A percentile compares a stretch with the other conserved stretches of the same genome.
phyloP scores from a whole-genome alignment of 2,113 vertebrate genomes.

The Prunella himalayana region DNA sequence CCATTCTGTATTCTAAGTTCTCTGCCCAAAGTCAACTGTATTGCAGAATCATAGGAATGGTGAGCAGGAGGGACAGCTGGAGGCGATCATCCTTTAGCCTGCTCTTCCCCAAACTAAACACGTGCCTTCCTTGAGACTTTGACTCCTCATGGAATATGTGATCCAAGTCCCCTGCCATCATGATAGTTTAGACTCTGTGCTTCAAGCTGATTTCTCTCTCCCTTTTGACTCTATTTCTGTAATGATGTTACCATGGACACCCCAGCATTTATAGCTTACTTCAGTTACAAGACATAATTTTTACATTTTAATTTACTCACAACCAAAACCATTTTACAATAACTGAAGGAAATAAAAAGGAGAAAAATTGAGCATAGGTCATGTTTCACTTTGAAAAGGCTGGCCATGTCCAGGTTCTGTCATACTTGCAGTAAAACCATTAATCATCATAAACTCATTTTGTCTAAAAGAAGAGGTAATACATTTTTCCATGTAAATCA shows the following conservation, averaged over 20 bases:
- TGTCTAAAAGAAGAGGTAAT: constrained; percentile 57
- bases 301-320: background rate
- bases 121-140: background rate
- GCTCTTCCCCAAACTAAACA: background rate
- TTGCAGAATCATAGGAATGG: background rate
- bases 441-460: constrained; percentile 62
- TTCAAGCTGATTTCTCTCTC: background rate
- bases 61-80: background rate
- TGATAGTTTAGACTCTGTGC: rapidly evolving
- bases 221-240: background rate
- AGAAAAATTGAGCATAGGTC: background rate
- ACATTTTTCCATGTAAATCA: constrained; percentile 50
- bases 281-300: background rate
- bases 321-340: background rate
- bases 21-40: background rate
- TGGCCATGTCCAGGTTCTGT: background rate
- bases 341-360: background rate
- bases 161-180: background rate
- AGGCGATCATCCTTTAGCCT: background rate
- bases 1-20: background rate
- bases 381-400: background rate
- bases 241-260: background rate
- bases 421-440: constrained; percentile 34
- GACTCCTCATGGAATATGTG: background rate
- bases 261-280: background rate